phyloP scores from a whole-genome alignment of 2,113 vertebrate genomes.

The Pteruthius melanotis region DNA sequence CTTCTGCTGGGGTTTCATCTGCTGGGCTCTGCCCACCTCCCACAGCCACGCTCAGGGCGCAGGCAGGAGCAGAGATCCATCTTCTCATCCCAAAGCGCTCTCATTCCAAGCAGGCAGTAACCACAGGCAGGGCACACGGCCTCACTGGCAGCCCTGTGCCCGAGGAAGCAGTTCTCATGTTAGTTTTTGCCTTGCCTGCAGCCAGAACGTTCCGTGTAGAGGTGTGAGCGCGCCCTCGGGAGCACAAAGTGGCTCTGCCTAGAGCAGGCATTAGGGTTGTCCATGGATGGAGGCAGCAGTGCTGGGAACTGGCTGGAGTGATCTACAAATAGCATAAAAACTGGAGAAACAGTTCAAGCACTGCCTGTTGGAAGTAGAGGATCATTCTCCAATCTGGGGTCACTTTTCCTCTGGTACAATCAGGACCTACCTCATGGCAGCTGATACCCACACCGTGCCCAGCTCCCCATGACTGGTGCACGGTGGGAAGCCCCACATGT shows the following conservation, averaged over 20 bases:
- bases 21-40: neutral
- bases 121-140: neutral
- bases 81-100: neutral
- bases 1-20: neutral
- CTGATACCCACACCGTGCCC: rapidly evolving
- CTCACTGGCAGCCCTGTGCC: neutral
- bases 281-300: neutral
- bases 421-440: neutral
- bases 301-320: neutral
- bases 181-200: neutral
- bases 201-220: neutral
- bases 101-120: neutral
- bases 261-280: neutral
- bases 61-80: neutral
- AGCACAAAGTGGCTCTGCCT: neutral
- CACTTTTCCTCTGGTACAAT: neutral
- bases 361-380: neutral
- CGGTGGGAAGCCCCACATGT: rapidly evolving
- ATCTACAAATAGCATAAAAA: neutral
- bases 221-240: neutral
- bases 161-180: rapidly evolving
- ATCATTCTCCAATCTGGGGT: neutral
- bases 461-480: rapidly evolving
- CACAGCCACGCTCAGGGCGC: neutral
- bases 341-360: neutral